phyloP scores from a whole-genome alignment of 2,113 vertebrate species.

The Apteryx mantelli region DNA sequence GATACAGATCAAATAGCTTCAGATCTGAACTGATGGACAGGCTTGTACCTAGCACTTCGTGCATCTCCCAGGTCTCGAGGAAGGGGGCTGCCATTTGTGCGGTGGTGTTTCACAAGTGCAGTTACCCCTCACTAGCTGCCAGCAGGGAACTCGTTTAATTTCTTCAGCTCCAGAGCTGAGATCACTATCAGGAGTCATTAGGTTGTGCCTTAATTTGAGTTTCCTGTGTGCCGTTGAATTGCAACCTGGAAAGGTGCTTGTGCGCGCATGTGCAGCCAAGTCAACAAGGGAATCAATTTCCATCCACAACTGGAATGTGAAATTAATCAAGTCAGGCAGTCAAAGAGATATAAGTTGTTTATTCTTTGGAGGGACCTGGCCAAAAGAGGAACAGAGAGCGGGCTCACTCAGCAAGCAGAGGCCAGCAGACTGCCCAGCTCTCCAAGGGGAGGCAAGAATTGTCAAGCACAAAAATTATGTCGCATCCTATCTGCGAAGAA shows the following conservation, averaged over 20 bases:
- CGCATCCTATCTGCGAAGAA: background rate
- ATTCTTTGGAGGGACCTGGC: background rate
- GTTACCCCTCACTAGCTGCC: background rate
- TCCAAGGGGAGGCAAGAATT: background rate
- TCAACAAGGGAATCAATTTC: background rate
- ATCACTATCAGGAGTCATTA: background rate
- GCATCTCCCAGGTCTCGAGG: background rate
- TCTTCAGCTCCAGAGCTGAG: background rate
- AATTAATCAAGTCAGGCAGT: background rate
- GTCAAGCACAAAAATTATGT: background rate
- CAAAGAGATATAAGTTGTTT: background rate
- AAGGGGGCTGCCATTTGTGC: background rate
- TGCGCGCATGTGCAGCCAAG: background rate
- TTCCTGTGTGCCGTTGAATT: background rate
- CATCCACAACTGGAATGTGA: background rate
- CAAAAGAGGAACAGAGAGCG: background rate
- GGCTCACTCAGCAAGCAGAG: background rate
- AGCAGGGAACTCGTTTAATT: background rate
- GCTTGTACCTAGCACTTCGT: background rate
- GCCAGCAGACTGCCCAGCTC: background rate
- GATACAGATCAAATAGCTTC: accelerated
- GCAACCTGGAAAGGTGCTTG: background rate
- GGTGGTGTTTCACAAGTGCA: background rate
- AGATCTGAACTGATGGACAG: background rate
- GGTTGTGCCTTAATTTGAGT: background rate